Evolutionary conservation across 1,140 invertebrate genomes (phyloP), one percentile per base, ranked within the genome.

Genomic region (Heliothis virescens): DNA sequence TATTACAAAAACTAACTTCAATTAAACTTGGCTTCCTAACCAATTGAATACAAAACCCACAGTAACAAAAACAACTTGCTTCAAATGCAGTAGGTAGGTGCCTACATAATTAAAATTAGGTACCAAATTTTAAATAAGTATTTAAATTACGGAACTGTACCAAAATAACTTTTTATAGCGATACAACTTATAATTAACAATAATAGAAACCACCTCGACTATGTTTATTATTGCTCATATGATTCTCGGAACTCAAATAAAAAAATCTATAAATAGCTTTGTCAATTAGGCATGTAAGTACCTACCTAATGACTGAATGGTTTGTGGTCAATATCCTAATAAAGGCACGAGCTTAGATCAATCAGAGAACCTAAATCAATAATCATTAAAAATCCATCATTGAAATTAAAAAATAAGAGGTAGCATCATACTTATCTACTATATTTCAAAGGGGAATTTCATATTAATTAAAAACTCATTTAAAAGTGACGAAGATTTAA

Each of bases 11-110:
- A 67, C 15, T 12, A 48, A 21, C 2, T 67, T 48, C 48, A 67
- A 67, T 67, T 48, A 21, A 21, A 48, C 63, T 48, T 21, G 16
- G 63, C 5, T 67, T 67, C 63, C 63, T 67, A 67, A n/a, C 5
- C 48, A 11, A 21, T n/a, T 48, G 11, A n/a, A 18, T 60, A 67
- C 41, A 65, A 67, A 67, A 67, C n/a, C 1, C 16, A 65, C 47
- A 48, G 12, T 3, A 48, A 48, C 18, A 48, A 67, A 41, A 47
- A 67, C 26, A 1, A 18, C 57, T 59, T 59, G 18, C 18, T 59
- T 59, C 9, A 59, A 60, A 60, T 29, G 26, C 21, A 29, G 26
- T 60, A 4, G 1, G 12, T 29, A 26, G 21, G 21, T 26, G 21
- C 21, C 21, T 26, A 26, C 21, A 26, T 26, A 41, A 41, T 41